Percentiles rank a stretch among this genome's conserved stretches.
Conservation (phyloP, 2,797 vertebrate genomes). For the Chloroceryle inda region DNA sequence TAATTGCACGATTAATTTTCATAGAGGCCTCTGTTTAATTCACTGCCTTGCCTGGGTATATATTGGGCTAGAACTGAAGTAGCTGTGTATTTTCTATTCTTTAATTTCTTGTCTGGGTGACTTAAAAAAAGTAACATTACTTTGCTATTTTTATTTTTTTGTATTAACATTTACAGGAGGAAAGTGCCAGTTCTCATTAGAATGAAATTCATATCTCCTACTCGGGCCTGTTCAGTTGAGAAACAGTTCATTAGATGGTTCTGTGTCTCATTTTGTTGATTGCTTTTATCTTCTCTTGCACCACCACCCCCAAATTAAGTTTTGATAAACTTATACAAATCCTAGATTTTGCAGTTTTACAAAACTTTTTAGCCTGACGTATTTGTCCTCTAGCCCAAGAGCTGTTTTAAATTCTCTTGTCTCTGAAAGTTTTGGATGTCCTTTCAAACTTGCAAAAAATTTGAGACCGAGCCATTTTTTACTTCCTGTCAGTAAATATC, state of each 20-base stretch:
- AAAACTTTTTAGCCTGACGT: not conserved
- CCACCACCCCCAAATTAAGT: not conserved
- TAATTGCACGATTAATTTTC: constrained; percentile 55
- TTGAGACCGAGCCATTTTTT: constrained; percentile 52
- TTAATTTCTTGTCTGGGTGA: constrained; percentile 8
- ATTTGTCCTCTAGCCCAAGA: not conserved
- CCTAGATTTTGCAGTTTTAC: not conserved
- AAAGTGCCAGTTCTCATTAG: not conserved
- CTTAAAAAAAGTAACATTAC: not conserved
- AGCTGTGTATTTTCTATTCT: not conserved
- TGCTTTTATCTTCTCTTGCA: not conserved
- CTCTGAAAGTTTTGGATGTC: constrained; percentile 41
- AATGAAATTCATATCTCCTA: not conserved
- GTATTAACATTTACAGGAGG: not conserved
- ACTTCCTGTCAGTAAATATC: constrained; percentile 64
- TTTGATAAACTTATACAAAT: not conserved
- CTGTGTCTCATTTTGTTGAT: not conserved
- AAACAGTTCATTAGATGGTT: not conserved
- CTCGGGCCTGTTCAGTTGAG: not conserved
- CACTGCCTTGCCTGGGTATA: not conserved
- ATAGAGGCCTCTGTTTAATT: constrained; percentile 8
- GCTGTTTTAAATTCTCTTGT: constrained; percentile 17
- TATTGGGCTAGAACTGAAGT: not conserved
- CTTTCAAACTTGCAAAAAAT: constrained; percentile 11
- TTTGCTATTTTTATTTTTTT: not conserved